These are phyloP conservation scores for Matsumyia berberina DNA, from an alignment of 2,888 invertebrate genomes.

Conservation along the genomic window DNA sequence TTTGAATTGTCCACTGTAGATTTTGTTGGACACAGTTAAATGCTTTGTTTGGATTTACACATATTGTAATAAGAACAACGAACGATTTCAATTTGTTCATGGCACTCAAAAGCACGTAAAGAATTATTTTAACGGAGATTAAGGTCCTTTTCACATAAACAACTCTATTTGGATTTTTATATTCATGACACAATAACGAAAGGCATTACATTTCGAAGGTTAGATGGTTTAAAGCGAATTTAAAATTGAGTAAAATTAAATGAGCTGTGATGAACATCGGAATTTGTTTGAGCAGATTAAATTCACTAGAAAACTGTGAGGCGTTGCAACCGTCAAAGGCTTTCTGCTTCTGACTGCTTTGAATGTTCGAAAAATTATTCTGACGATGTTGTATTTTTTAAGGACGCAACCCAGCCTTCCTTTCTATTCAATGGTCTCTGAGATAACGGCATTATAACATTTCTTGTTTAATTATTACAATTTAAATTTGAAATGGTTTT, in stretches of 20 bases:
- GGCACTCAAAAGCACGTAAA: constrained; percentile 19
- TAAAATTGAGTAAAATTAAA: neutral
- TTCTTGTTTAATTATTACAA: too few relatives aligned
- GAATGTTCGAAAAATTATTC: too few relatives aligned
- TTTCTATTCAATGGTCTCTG: too few relatives aligned
- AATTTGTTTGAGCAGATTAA: neutral
- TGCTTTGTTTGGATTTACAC: neutral
- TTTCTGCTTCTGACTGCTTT: too few relatives aligned
- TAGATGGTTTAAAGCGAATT: neutral
- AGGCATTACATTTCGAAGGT: neutral
- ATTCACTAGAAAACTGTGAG: too few relatives aligned
- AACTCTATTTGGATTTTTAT: constrained; percentile 20
- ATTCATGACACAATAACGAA: constrained; percentile 4
- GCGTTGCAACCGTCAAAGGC: too few relatives aligned
- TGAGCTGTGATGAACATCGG: neutral
- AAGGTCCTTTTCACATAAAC: constrained; percentile 16
- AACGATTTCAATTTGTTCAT: constrained; percentile 13
- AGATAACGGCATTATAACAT: too few relatives aligned
- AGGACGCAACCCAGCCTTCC: too few relatives aligned
- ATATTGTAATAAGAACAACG: neutral
- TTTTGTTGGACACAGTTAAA: constrained; percentile 12
- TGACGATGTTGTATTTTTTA: too few relatives aligned
- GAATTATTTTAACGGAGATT: constrained; percentile 29
- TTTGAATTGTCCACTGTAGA: neutral
- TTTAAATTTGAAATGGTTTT: too few relatives aligned